Evolutionary conservation across 2,797 vertebrate species (phyloP).

Genomic region (Sebastes flavidus): DNA sequence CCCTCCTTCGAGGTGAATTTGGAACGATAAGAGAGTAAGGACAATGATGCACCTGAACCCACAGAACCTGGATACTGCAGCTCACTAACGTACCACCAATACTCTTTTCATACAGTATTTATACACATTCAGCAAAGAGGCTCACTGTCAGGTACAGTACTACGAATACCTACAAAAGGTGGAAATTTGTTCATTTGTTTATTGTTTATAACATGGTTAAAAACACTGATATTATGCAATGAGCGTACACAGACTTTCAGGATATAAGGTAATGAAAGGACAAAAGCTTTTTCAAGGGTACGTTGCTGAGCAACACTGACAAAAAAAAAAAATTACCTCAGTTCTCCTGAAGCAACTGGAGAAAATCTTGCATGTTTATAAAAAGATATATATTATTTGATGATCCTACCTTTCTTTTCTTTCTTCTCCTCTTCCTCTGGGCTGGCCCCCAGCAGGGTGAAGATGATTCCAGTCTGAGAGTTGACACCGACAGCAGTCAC

Average conservation of each 20-base stretch:
- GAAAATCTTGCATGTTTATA: conserved; percentile 2
- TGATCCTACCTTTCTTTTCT: conserved; percentile 92
- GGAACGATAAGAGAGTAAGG: conserved; percentile 82
- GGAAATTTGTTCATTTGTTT: conserved; percentile 7
- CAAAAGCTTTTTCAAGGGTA: conserved; percentile 34
- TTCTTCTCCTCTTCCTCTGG: conserved; percentile 96
- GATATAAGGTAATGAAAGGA: conserved; percentile 32
- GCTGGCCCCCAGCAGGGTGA: conserved; percentile 93
- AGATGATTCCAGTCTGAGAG: conserved; percentile 99
- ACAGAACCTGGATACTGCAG: conserved; percentile 64
- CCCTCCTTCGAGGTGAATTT: conserved; percentile 91
- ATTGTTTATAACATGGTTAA: conserved; percentile 36
- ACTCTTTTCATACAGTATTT: conserved; percentile 35
- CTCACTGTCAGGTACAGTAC: conserved; percentile 18
- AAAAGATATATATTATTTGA: neutral
- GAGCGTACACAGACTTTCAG: conserved; percentile 25
- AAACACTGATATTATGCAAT: conserved; percentile 36
- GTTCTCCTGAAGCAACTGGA: conserved; percentile 15
- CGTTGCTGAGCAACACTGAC: conserved; percentile 31
- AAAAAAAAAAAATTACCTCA: conserved; percentile 21
- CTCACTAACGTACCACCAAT: conserved; percentile 50
- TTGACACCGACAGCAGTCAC: conserved; percentile 97
- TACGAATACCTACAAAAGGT: conserved; percentile 22
- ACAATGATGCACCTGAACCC: conserved; percentile 67
- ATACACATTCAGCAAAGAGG: conserved; percentile 27